phyloP scores from a whole-genome alignment of 2,113 vertebrate genomes.

The Platycercus adscitus region DNA sequence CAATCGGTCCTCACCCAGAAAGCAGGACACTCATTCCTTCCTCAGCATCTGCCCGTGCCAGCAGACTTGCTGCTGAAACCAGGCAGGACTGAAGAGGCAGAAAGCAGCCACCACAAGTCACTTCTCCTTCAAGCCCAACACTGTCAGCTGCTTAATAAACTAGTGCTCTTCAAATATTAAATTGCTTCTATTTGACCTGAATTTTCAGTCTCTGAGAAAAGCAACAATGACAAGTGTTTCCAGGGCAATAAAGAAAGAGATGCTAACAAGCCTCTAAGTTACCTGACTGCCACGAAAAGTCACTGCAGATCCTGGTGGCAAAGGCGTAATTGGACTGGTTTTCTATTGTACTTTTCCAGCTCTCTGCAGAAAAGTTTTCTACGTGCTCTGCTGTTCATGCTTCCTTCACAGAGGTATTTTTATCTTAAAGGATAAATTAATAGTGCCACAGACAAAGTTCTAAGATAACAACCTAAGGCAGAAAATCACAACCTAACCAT shows the following conservation, averaged over 20 bases:
- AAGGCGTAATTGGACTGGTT: background rate
- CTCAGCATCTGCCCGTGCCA: background rate
- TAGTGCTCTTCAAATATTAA: background rate
- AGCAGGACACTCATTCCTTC: background rate
- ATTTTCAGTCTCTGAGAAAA: background rate
- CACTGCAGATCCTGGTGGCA: background rate
- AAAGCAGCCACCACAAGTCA: background rate
- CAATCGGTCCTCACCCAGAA: background rate
- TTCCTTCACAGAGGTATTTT: background rate
- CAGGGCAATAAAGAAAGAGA: background rate
- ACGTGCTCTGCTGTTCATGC: background rate
- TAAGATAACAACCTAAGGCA: background rate
- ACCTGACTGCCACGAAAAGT: background rate
- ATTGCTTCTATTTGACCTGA: slow-evolving; percentile 18
- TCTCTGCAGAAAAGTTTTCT: background rate
- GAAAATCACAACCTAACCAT: background rate
- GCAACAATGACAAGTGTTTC: background rate
- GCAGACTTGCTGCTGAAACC: background rate
- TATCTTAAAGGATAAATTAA: background rate
- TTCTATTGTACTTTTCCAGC: background rate
- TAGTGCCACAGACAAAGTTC: background rate
- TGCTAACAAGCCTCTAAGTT: background rate
- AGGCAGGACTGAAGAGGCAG: background rate
- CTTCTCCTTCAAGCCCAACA: background rate
- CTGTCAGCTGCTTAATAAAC: slow-evolving; percentile 3